Evolutionary conservation across 30 jellyfish, hydroid and myxozoan genomes (phyloP).

Genomic region (Cassiopea andromeda): DNA sequence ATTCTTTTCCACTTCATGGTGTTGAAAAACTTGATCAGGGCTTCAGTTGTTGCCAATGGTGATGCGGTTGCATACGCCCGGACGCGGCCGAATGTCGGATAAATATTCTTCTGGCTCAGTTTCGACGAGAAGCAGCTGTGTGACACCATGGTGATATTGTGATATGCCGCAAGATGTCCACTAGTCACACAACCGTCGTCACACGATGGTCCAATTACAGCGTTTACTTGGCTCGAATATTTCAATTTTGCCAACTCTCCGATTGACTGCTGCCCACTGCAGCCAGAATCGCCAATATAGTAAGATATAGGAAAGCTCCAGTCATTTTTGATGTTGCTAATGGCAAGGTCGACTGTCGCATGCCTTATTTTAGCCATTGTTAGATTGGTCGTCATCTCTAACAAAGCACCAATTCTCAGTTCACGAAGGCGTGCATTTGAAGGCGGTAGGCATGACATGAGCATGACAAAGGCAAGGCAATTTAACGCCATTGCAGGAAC

Average conservation of each 20-base stretch:
- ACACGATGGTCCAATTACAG: conserved; percentile 86
- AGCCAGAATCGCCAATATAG: conserved; percentile 57
- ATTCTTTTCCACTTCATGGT: conserved; percentile 76
- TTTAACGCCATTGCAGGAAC: not conserved
- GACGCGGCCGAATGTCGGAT: conserved; percentile 81
- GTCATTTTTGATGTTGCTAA: conserved; percentile 19
- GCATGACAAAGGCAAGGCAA: not conserved
- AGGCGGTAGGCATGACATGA: not conserved
- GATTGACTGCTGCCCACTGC: conserved; percentile 52
- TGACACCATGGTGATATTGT: conserved; percentile 54
- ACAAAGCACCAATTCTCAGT: conserved; percentile 49
- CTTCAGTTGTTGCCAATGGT: conserved; percentile 33
- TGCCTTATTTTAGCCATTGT: conserved; percentile 9
- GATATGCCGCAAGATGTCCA: conserved; percentile 68
- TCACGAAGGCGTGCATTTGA: conserved; percentile 5
- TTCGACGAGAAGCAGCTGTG: conserved; percentile 69
- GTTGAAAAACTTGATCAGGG: conserved; percentile 42
- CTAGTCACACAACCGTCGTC: conserved; percentile 70
- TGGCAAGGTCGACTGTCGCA: conserved; percentile 63
- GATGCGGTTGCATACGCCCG: conserved; percentile 88
- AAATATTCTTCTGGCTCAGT: conserved; percentile 59
- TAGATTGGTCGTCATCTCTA: conserved; percentile 21
- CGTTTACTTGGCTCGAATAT: conserved; percentile 43
- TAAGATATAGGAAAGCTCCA: conserved; percentile 19
- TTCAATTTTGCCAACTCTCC: conserved; percentile 69